Percentiles rank a stretch among this genome's conserved stretches.
Evolutionary conservation across 2,113 vertebrate species (phyloP).

Genomic region (Neogobius melanostomus): DNA sequence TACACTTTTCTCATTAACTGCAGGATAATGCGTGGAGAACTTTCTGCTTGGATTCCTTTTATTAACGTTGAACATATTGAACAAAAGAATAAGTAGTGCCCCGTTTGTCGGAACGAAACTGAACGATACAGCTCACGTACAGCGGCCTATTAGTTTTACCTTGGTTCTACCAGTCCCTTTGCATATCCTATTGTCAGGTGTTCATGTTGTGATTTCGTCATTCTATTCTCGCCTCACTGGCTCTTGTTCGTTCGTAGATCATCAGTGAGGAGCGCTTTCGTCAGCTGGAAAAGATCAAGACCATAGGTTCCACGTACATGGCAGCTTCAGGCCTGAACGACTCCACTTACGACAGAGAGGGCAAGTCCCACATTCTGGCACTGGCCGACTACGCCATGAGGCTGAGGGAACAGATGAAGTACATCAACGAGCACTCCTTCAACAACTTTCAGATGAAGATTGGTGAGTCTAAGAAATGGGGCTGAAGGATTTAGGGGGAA

Average conservation of each 20-base stretch:
- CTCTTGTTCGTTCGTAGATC: conserved; percentile 72
- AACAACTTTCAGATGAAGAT: conserved; percentile 99
- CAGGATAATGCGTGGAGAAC: too few species aligned
- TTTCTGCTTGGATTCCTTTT: too few species aligned
- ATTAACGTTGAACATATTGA: too few species aligned
- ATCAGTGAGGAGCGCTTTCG: conserved; percentile 89
- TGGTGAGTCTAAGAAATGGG: conserved; percentile 69
- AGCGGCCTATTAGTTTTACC: not conserved
- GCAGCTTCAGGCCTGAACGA: conserved; percentile 91
- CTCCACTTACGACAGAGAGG: conserved; percentile 88
- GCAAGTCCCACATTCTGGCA: conserved; percentile 87
- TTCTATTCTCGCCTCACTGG: not conserved
- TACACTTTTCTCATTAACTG: too few species aligned
- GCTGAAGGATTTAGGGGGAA: not conserved
- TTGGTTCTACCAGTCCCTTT: not conserved
- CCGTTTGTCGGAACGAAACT: too few species aligned
- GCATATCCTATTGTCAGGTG: not conserved
- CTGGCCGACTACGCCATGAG: conserved; percentile 91
- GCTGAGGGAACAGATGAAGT: conserved; percentile 93
- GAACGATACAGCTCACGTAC: too few species aligned
- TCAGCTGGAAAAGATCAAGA: conserved; percentile 98
- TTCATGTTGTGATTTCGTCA: not conserved
- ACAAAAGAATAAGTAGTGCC: too few species aligned
- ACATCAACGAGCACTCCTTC: conserved; percentile 95
- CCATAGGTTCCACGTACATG: conserved; percentile 97